Evolutionary conservation across 2,797 vertebrate genomes (phyloP), one percentile per base, ranked within the genome.

Genomic region (Melopsittacus undulatus): DNA sequence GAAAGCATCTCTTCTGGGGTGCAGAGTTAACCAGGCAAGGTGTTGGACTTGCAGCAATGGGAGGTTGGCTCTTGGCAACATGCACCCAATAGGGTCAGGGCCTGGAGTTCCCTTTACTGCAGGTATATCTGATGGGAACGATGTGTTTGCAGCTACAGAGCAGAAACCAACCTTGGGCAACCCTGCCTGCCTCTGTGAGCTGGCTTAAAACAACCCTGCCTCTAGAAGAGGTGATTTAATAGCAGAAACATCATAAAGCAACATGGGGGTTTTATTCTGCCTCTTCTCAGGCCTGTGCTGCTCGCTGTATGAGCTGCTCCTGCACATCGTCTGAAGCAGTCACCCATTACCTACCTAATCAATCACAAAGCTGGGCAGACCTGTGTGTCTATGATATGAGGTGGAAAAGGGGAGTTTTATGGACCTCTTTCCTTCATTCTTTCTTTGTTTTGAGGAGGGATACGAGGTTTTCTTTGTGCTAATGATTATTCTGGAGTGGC

Each of bases 281-380:
- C 66, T 81, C 62, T 70, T 95, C 57, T 87, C 57, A 51, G 43
- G 87, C 21, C 80, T 38, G 72, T 34, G 62, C 52, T 29, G 52
- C 62, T 85, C 8, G 1, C 81, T 54, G 1, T 30, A 36, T 70
- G 45, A 70, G 62, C 79, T 42, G n/a, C 21, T 66, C 48, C 89
- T 96, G 94, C 83, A 90, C 77, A 81, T 43, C 61, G 83, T 90
- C 93, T 77, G 66, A 66, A 84, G 87, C 90, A 89, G 75, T 67
- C 75, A 75, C 70, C 34, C 72, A 30, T 83, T 92, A 59, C 11
- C 4, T 87, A 78, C 75, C 59, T 85, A 83, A 92, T 95, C 91
- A 89, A 91, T 90, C 79, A 91, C 54, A 57, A 61, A 42, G 4
- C 23, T 29, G 82, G 46, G 34, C 14, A 52, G 78, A 45, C 24